Evolutionary conservation across 2,888 invertebrate genomes (phyloP).

Genomic region (Platycnemis pennipes): DNA sequence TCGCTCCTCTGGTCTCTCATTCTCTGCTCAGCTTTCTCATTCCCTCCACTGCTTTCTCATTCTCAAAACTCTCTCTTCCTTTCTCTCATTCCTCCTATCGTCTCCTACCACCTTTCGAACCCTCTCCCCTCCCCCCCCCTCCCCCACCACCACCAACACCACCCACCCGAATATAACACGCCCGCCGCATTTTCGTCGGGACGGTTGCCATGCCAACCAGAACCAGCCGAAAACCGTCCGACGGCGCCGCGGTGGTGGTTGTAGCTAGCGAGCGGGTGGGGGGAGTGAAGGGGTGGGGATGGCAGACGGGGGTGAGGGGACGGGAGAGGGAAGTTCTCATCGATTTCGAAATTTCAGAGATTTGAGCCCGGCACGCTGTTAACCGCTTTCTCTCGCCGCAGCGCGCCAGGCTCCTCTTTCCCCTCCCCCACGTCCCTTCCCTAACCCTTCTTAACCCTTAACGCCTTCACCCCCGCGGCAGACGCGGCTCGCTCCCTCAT

Average conservation of each 20-base stretch:
- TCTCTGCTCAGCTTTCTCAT: too few species aligned
- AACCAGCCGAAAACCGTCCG: background rate
- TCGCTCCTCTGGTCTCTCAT: too few species aligned
- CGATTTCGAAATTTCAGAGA: slow-evolving; percentile 50
- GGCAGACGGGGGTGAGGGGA: background rate
- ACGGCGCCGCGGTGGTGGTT: background rate
- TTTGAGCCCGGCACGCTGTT: background rate
- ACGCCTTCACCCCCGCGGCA: too few species aligned
- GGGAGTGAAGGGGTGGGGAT: background rate
- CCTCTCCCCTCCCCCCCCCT: background rate
- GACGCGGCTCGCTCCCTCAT: background rate
- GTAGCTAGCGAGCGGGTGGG: background rate
- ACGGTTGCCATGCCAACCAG: slow-evolving; percentile 28
- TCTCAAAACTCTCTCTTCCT: too few species aligned
- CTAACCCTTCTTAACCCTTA: background rate
- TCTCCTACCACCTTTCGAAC: background rate
- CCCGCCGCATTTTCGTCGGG: background rate
- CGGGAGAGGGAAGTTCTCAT: background rate
- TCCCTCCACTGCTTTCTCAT: too few species aligned
- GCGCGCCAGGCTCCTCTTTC: background rate
- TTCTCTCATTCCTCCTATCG: too few species aligned
- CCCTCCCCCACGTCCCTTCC: too few species aligned
- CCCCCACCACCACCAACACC: too few species aligned
- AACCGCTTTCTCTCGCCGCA: background rate
- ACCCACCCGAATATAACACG: background rate